Conservation (phyloP, 2,797 vertebrate species). For the Brachyalestes nurse region DNA sequence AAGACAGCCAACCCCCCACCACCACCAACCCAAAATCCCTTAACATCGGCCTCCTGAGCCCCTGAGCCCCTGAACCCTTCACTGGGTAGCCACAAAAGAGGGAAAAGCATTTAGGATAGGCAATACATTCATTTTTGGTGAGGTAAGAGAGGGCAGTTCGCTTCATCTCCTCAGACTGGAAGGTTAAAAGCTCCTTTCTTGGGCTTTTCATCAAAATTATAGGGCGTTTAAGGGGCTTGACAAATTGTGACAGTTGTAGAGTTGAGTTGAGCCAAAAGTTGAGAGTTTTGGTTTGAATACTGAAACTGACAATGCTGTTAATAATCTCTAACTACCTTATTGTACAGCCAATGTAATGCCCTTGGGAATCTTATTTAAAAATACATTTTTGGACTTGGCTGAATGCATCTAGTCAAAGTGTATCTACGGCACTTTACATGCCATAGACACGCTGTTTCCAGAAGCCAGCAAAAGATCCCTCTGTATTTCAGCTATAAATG, state of each 20-base stretch:
- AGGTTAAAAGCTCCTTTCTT: slow-evolving; percentile 7
- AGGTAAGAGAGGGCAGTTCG: slow-evolving; percentile 34
- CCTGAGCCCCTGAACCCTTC: slow-evolving; percentile 53
- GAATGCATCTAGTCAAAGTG: neutral
- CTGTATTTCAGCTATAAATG: neutral
- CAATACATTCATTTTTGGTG: slow-evolving; percentile 43
- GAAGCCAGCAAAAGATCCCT: neutral
- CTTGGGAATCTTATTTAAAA: neutral
- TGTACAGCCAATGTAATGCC: neutral
- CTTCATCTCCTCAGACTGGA: slow-evolving; percentile 29
- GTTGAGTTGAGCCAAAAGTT: neutral
- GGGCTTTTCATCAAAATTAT: neutral
- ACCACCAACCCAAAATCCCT: slow-evolving; percentile 40
- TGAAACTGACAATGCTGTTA: neutral
- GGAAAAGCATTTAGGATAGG: slow-evolving; percentile 37
- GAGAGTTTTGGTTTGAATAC: neutral
- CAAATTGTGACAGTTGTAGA: neutral
- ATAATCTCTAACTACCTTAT: neutral
- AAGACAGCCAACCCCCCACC: slow-evolving; percentile 61
- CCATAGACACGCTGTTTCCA: no score
- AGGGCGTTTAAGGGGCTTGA: neutral
- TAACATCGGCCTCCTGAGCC: slow-evolving; percentile 53
- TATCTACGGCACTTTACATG: neutral
- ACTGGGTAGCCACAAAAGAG: slow-evolving; percentile 51
- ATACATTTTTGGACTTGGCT: neutral